Evolutionary conservation across 1,140 invertebrate genomes (phyloP).

Genomic region (Hylaeus volcanicus): DNA sequence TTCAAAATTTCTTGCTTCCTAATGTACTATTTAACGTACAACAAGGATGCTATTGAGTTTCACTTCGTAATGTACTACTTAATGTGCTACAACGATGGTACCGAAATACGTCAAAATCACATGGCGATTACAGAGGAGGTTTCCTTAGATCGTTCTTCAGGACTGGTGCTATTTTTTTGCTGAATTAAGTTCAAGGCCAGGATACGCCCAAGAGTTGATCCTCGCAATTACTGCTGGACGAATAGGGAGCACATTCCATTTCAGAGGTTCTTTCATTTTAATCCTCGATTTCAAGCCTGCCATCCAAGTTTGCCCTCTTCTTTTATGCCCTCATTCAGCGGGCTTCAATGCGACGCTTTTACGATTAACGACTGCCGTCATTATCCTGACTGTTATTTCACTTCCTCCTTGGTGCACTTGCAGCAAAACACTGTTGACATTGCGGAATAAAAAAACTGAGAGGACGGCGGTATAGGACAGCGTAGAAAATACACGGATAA

Average conservation of each 20-base stretch:
- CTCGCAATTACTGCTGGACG: not conserved
- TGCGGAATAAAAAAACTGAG: not conserved
- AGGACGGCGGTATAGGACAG: not conserved
- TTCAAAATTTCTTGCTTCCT: no score
- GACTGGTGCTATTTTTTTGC: not conserved
- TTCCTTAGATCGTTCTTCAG: not conserved
- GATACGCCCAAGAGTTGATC: not conserved
- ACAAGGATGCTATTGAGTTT: no score
- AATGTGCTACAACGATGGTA: no score
- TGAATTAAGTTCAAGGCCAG: not conserved
- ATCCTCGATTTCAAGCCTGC: not conserved
- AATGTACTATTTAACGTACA: no score
- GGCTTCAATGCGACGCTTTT: conserved; percentile 1
- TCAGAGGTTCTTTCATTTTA: conserved; percentile 5
- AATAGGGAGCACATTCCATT: not conserved
- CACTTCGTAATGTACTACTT: no score
- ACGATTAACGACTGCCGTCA: conserved; percentile 19
- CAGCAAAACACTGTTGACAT: no score
- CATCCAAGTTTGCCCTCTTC: not conserved
- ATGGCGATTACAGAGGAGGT: not conserved
- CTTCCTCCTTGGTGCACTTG: not conserved
- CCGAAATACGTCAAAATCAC: no score
- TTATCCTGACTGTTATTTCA: conserved; percentile 1
- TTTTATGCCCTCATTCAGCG: conserved; percentile 6
- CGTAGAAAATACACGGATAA: no score